These are phyloP conservation scores for Platysteira castanea DNA, from an alignment of 2,113 vertebrate genomes.

Conservation along the genomic window DNA sequence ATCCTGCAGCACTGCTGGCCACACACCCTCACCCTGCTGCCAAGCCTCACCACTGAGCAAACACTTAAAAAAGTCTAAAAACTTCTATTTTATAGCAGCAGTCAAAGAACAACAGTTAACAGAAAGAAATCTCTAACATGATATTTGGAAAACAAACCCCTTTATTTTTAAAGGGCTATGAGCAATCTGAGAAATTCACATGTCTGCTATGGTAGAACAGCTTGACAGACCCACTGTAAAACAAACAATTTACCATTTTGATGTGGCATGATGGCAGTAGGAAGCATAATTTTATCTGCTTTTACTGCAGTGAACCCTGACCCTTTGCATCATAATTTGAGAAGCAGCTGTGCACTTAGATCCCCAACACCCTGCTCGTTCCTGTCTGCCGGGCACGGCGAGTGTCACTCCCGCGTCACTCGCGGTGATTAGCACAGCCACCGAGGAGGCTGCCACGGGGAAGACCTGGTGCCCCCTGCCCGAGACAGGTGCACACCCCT, in stretches of 20 bases:
- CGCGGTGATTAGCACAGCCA: constrained; percentile 9
- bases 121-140: background rate
- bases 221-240: background rate
- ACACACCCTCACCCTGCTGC: background rate
- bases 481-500: constrained; percentile 21
- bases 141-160: background rate
- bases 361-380: background rate
- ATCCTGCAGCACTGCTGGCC: background rate
- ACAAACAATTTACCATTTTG: constrained; percentile 26
- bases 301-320: constrained; percentile 53
- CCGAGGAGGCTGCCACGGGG: background rate
- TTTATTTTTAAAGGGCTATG: background rate
- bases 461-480: background rate
- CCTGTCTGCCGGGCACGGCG: background rate
- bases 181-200: background rate
- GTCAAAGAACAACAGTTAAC: background rate
- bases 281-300: constrained; percentile 56
- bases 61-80: background rate
- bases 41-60: background rate
- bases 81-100: background rate
- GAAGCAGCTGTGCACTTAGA: constrained; percentile 58
- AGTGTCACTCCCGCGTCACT: background rate
- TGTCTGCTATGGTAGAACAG: background rate
- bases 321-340: constrained; percentile 24
- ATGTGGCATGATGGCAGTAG: background rate